Conservation (phyloP, 2,888 invertebrate genomes). For the Microctonus aethiopoides region DNA sequence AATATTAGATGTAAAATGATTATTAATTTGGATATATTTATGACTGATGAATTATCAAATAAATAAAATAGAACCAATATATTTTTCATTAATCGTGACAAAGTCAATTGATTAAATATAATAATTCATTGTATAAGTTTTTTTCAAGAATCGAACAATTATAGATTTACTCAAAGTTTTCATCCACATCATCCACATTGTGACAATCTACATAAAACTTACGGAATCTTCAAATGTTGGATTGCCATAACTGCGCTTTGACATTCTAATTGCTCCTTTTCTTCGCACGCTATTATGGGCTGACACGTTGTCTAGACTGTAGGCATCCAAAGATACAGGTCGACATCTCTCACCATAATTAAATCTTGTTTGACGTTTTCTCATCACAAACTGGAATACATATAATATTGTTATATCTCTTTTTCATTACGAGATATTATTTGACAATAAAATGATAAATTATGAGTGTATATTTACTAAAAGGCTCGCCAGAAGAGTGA, state of each 20-base stretch:
- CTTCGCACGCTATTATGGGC: conserved; percentile 83
- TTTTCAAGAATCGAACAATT: no score
- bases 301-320: conserved; percentile 90
- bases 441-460: not conserved
- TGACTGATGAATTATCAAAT: no score
- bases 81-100: no score
- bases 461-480: conserved; percentile 75
- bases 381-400: conserved; percentile 76
- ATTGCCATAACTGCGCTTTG: conserved; percentile 90
- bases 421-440: not conserved
- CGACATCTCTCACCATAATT: conserved; percentile 88
- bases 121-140: no score
- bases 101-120: no score
- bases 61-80: no score
- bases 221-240: conserved; percentile 92
- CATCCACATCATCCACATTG: no score
- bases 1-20: not conserved
- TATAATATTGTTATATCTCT: not conserved
- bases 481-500: conserved; percentile 80
- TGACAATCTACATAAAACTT: conserved; percentile 58
- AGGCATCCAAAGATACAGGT: conserved; percentile 88
- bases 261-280: conserved; percentile 76
- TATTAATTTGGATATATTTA: no score
- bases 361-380: conserved; percentile 83
- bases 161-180: no score